phyloP scores from a whole-genome alignment of 1,140 invertebrate species.

The Leptestheria dahalacensis region DNA sequence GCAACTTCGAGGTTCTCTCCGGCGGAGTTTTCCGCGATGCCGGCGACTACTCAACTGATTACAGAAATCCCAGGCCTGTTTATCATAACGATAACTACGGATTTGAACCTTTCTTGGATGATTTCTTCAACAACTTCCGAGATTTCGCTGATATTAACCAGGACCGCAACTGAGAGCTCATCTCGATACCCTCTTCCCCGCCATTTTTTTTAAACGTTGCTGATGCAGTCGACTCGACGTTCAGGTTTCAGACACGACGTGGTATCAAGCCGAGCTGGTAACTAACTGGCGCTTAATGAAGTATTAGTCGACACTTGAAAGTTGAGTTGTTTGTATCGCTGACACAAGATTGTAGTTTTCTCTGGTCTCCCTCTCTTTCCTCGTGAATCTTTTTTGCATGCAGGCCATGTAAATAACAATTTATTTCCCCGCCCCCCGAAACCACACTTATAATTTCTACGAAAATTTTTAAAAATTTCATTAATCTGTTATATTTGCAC shows the following conservation, averaged over 20 bases:
- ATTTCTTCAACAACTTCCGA: constrained; percentile 15
- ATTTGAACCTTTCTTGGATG: constrained; percentile 1
- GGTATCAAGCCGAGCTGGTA: no score
- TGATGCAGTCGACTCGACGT: no score
- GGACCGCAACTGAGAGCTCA: constrained; percentile 4
- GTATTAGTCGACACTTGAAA: no score
- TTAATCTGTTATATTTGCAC: no score
- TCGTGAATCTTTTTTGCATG: background rate
- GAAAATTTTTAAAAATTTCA: no score
- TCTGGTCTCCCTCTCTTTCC: background rate
- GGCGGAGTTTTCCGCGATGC: constrained; percentile 12
- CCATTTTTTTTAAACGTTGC: no score
- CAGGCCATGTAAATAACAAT: background rate
- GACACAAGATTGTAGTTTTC: background rate
- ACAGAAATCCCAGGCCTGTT: background rate
- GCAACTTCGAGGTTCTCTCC: constrained; percentile 11
- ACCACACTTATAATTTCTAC: no score
- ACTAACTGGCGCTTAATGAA: no score
- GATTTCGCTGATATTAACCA: constrained; percentile 14
- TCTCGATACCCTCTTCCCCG: no score
- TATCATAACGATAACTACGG: background rate
- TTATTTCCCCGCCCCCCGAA: no score
- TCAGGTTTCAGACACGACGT: no score
- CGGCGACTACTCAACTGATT: background rate
- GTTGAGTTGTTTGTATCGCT: no score